These are phyloP conservation scores for Coluber constrictor DNA, from an alignment of 2,797 vertebrate species.

Conservation along the genomic window DNA sequence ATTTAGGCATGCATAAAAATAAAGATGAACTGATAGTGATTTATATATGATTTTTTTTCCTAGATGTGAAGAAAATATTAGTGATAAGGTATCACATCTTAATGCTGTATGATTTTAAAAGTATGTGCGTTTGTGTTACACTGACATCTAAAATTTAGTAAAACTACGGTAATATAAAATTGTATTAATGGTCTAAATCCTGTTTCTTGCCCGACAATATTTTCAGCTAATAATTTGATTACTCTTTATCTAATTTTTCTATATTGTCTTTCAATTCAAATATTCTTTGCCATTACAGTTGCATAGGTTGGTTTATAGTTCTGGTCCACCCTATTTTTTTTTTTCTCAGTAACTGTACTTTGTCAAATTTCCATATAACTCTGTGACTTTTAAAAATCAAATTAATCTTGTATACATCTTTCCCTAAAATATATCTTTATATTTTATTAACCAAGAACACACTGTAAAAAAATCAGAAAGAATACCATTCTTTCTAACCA, in stretches of 20 bases:
- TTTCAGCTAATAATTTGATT: slow-evolving; percentile 40
- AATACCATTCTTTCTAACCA: too few relatives aligned
- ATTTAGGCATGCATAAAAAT: slow-evolving; percentile 43
- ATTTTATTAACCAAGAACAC: not conserved
- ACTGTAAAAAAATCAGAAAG: not conserved
- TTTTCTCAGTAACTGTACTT: not conserved
- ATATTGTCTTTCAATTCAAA: not conserved
- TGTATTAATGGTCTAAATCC: not conserved
- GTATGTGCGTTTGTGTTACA: not conserved
- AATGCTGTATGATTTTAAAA: not conserved
- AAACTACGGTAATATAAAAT: not conserved
- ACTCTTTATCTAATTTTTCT: not conserved
- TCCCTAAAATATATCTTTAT: not conserved
- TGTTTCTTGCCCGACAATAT: not conserved
- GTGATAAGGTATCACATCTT: not conserved
- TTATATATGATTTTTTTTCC: slow-evolving; percentile 21
- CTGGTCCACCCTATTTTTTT: not conserved
- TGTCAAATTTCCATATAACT: not conserved
- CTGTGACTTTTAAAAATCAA: not conserved
- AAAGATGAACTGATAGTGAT: slow-evolving; percentile 22
- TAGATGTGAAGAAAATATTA: not conserved
- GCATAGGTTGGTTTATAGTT: not conserved
- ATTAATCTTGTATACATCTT: not conserved
- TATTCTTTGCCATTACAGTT: not conserved
- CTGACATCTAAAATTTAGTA: slow-evolving; percentile 35